phyloP scores from a whole-genome alignment of 1,140 invertebrate genomes.

The Nebria ingens region DNA sequence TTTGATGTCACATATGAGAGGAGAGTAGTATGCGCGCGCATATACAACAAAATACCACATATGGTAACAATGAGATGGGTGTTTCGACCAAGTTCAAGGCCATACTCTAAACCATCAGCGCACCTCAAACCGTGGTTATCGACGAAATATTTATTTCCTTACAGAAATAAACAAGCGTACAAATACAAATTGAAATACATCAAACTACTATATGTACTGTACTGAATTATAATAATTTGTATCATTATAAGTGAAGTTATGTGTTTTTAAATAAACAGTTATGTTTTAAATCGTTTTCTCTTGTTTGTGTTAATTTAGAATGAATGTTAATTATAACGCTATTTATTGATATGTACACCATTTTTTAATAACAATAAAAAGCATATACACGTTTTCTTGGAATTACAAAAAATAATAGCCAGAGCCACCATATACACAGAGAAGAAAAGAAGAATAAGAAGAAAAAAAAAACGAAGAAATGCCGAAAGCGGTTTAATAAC shows the following conservation, averaged over 20 bases:
- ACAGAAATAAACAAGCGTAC: too few relatives aligned
- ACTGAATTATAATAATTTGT: too few relatives aligned
- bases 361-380: neutral
- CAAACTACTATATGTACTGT: too few relatives aligned
- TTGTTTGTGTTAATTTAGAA: too few relatives aligned
- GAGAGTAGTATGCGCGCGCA: neutral
- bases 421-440: neutral
- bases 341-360: neutral
- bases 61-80: slow-evolving; percentile 5
- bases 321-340: too few relatives aligned
- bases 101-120: neutral
- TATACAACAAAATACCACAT: slow-evolving; percentile 5
- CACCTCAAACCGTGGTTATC: neutral
- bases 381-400: neutral
- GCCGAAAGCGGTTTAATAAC: neutral
- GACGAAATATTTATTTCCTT: too few relatives aligned
- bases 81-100: slow-evolving; percentile 1
- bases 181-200: too few relatives aligned
- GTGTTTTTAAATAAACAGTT: too few relatives aligned
- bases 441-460: neutral
- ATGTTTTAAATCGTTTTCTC: too few relatives aligned
- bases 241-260: too few relatives aligned
- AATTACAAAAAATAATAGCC: neutral
- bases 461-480: neutral
- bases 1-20: too few relatives aligned